Conservation (phyloP, 2,888 invertebrate species). For the Mechanitis mazaeus region DNA sequence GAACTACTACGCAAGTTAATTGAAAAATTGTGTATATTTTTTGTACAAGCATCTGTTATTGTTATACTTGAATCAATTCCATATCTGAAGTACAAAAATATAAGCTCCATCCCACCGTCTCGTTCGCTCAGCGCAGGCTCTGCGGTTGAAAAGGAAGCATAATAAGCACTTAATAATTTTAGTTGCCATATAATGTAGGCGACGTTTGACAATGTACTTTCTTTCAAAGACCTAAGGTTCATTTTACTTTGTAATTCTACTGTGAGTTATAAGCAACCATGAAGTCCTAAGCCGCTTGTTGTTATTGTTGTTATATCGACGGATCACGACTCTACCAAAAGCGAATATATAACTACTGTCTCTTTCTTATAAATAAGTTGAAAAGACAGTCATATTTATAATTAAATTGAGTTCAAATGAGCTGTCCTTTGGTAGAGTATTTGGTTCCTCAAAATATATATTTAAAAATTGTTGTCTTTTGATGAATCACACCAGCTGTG, state of each 20-base stretch:
- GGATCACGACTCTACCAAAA: slow-evolving; percentile 11
- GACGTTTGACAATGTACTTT: no score
- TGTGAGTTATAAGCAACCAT: slow-evolving; percentile 15
- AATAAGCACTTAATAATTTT: background rate
- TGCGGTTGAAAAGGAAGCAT: no score
- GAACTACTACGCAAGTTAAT: background rate
- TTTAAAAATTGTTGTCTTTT: slow-evolving; percentile 21
- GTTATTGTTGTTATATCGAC: slow-evolving; percentile 13
- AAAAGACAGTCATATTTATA: no score
- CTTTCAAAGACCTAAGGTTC: slow-evolving; percentile 6
- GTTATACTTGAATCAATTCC: background rate
- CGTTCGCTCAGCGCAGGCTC: no score
- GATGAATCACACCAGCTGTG: slow-evolving; percentile 67
- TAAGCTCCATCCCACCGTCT: no score
- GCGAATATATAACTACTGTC: background rate
- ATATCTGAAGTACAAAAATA: background rate
- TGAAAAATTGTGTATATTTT: no score
- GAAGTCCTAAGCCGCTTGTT: slow-evolving; percentile 12
- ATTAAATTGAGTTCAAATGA: no score
- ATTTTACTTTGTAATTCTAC: background rate
- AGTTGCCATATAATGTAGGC: slow-evolving; percentile 1
- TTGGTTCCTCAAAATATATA: slow-evolving; percentile 12
- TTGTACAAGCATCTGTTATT: no score
- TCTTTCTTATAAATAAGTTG: no score
- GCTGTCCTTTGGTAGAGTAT: slow-evolving; percentile 8